Evolutionary conservation across 1,140 invertebrate species (phyloP).

Genomic region (Brachionus plicatilis): DNA sequence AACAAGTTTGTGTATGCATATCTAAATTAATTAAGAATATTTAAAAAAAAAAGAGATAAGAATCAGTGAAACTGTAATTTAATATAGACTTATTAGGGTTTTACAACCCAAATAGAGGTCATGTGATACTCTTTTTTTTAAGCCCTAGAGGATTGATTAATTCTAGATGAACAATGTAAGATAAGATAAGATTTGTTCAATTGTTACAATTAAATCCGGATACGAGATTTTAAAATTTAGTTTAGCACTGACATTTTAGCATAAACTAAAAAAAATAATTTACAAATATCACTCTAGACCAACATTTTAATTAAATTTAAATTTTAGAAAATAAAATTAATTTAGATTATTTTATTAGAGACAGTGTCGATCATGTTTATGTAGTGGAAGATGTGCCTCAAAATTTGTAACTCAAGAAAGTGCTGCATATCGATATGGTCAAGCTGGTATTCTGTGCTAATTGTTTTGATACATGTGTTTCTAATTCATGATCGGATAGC

Average conservation of each 20-base stretch:
- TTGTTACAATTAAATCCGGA: neutral
- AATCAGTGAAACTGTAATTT: neutral
- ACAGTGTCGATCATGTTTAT: neutral
- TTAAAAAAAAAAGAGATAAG: conserved; percentile 4
- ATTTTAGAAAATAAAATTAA: neutral
- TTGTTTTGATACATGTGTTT: neutral
- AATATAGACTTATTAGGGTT: neutral
- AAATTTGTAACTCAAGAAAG: neutral
- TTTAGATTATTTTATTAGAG: neutral
- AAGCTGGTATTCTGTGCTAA: neutral
- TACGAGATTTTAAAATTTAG: neutral
- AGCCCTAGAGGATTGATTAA: neutral
- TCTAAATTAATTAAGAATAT: neutral
- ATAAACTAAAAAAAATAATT: neutral
- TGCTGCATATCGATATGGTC: conserved; percentile 20
- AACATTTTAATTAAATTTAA: neutral
- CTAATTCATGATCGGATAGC: neutral
- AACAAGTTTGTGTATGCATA: neutral
- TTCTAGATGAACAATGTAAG: neutral
- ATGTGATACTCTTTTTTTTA: neutral
- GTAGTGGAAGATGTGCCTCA: neutral
- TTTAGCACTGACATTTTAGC: neutral
- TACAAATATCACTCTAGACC: neutral
- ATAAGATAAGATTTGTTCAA: neutral
- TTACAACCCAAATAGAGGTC: neutral